These are phyloP conservation scores for Delia radicum DNA, from an alignment of 1,140 invertebrate species.

Conservation along the genomic window DNA sequence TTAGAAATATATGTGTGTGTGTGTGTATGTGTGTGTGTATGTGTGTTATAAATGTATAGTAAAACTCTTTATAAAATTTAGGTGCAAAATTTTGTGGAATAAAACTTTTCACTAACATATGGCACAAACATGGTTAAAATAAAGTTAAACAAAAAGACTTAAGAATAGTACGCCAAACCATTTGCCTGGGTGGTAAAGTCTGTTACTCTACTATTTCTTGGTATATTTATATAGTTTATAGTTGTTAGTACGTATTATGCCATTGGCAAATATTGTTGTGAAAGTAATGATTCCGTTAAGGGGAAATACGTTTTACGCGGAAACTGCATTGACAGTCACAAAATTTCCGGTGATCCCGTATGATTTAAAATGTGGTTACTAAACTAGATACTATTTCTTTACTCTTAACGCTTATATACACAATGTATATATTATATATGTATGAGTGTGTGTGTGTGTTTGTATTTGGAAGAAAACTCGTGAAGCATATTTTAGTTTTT, in stretches of 20 bases:
- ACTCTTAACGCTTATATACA: background rate
- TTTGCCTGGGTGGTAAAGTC: background rate
- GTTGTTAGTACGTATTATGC: background rate
- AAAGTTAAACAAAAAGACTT: background rate
- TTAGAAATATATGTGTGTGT: background rate
- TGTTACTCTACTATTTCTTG: background rate
- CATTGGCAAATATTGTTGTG: slow-evolving; percentile 10
- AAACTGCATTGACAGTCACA: slow-evolving; percentile 30
- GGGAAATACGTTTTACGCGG: slow-evolving; percentile 27
- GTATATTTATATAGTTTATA: background rate
- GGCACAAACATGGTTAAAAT: background rate
- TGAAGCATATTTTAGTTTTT: background rate
- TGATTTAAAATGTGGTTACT: slow-evolving; percentile 27
- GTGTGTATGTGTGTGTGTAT: too few species aligned
- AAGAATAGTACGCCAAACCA: background rate
- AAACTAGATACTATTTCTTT: background rate
- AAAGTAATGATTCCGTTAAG: slow-evolving; percentile 20
- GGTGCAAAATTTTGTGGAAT: background rate
- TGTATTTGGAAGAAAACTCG: background rate
- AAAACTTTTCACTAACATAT: background rate
- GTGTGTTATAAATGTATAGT: too few species aligned
- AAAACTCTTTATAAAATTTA: background rate
- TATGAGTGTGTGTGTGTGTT: too few species aligned
- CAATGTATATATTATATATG: background rate
- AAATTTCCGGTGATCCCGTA: slow-evolving; percentile 26